Conservation (phyloP, 2,888 invertebrate species). For the Sinopyrophorus schimmeli region DNA sequence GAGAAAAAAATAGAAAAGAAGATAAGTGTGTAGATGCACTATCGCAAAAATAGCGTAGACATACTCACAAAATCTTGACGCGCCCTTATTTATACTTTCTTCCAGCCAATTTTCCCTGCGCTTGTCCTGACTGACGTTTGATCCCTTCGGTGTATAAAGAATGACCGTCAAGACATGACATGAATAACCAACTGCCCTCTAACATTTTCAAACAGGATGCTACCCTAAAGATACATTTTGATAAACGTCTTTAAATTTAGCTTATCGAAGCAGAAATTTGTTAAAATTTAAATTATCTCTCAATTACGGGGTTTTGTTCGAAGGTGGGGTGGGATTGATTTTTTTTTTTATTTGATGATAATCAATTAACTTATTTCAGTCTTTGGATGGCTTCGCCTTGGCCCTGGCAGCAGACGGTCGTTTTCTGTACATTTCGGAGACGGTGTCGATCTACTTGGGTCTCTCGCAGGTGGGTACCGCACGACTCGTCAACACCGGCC, state of each 20-base stretch:
- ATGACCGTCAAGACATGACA: slow-evolving; percentile 55
- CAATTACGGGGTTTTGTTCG: too few species aligned
- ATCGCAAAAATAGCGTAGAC: slow-evolving; percentile 29
- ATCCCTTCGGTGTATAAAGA: slow-evolving; percentile 55
- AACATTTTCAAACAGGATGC: slow-evolving; percentile 41
- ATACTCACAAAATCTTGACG: slow-evolving; percentile 41
- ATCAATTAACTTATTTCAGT: slow-evolving; percentile 80
- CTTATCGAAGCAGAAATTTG: slow-evolving; percentile 24
- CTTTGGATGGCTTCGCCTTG: slow-evolving; percentile 96
- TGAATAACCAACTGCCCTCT: slow-evolving; percentile 51
- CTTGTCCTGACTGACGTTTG: slow-evolving; percentile 47
- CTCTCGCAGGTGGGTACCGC: slow-evolving; percentile 88
- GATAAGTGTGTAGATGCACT: background rate
- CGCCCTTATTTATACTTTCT: slow-evolving; percentile 47
- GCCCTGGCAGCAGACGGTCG: slow-evolving; percentile 94
- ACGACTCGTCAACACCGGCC: slow-evolving; percentile 52
- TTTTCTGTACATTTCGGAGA: slow-evolving; percentile 99
- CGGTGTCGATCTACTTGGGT: slow-evolving; percentile 99
- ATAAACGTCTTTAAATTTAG: slow-evolving; percentile 36
- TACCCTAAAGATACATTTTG: slow-evolving; percentile 42
- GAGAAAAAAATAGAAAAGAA: background rate
- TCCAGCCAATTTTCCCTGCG: slow-evolving; percentile 50
- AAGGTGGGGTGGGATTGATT: too few species aligned
- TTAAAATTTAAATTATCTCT: slow-evolving; percentile 7
- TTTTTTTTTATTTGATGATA: too few species aligned